These are phyloP conservation scores for Philhelius pedissequus DNA, from an alignment of 2,888 invertebrate species.

Conservation along the genomic window DNA sequence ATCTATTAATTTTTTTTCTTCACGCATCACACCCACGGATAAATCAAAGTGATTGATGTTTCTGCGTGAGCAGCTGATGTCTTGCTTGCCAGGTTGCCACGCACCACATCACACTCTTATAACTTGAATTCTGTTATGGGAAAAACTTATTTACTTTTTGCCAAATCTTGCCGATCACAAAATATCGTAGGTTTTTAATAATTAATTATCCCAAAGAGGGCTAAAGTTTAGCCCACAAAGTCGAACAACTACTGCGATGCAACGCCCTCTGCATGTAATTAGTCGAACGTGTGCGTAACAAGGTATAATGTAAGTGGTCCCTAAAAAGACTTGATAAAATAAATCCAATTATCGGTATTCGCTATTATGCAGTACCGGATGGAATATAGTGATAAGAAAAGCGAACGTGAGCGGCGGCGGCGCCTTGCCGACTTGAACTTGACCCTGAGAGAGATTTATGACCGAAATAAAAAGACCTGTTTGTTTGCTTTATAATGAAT, in stretches of 20 bases:
- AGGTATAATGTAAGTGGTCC: slow-evolving; percentile 17
- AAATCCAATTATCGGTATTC: slow-evolving; percentile 11
- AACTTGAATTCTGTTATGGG: not conserved
- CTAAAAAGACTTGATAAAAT: slow-evolving; percentile 2
- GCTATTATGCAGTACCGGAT: too few relatives aligned
- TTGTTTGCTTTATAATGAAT: not conserved
- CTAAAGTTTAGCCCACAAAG: not conserved
- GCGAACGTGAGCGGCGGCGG: not conserved
- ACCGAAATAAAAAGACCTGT: not conserved
- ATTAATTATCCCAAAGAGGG: slow-evolving; percentile 12
- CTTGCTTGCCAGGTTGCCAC: too few relatives aligned
- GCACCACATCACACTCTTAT: slow-evolving; percentile 15
- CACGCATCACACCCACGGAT: slow-evolving; percentile 40
- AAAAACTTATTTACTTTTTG: slow-evolving; percentile 10
- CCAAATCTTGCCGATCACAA: slow-evolving; percentile 2
- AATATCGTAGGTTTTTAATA: not conserved
- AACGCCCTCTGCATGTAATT: slow-evolving; percentile 37
- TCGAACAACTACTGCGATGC: slow-evolving; percentile 9
- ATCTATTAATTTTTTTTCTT: not conserved
- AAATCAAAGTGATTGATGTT: slow-evolving; percentile 59
- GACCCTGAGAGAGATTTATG: slow-evolving; percentile 17
- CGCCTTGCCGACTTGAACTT: slow-evolving; percentile 2
- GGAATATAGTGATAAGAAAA: slow-evolving; percentile 14
- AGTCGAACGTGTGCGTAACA: slow-evolving; percentile 25
- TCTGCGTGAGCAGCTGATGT: slow-evolving; percentile 18